A percentile compares a stretch with the other conserved stretches of the same genome.
Conservation (phyloP, 2,888 invertebrate genomes). For the Alviniconcha strummeri region DNA sequence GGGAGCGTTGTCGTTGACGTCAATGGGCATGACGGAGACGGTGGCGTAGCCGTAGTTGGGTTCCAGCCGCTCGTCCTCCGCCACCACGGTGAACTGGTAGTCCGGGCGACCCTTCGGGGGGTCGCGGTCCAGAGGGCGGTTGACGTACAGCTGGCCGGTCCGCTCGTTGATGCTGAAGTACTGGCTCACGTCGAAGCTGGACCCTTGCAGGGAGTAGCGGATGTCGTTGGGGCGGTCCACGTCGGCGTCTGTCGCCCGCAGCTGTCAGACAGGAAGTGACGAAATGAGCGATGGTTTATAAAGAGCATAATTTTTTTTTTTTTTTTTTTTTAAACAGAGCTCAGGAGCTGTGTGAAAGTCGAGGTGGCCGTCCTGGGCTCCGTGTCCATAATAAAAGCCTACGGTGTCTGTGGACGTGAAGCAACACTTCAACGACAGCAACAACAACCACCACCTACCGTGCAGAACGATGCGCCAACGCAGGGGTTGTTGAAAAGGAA, state of each 20-base stretch:
- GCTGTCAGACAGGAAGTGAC: constrained; percentile 78
- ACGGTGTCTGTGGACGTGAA: no score
- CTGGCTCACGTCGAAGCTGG: constrained; percentile 22
- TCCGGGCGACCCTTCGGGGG: constrained; percentile 92
- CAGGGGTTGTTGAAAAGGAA: no score
- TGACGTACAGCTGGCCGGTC: constrained; percentile 94
- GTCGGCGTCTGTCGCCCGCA: constrained; percentile 96
- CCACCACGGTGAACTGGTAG: constrained; percentile 66
- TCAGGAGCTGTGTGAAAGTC: no score
- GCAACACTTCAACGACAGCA: no score
- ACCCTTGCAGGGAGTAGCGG: constrained; percentile 80
- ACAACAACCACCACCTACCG: no score
- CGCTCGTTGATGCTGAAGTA: constrained; percentile 91
- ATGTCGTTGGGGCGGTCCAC: constrained; percentile 95
- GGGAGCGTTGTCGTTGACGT: constrained; percentile 98
- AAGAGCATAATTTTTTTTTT: no score
- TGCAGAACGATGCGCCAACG: no score
- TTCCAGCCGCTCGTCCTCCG: constrained; percentile 62
- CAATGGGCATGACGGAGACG: constrained; percentile 96
- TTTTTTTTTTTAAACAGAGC: no score
- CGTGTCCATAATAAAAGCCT: no score
- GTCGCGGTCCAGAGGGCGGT: constrained; percentile 94
- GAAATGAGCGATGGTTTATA: no score
- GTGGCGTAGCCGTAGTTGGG: constrained; percentile 89
- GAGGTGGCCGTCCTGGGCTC: no score